Evolutionary conservation across 1,140 invertebrate genomes (phyloP), one percentile per base, ranked within the genome.

Genomic region (Aphis gossypii): DNA sequence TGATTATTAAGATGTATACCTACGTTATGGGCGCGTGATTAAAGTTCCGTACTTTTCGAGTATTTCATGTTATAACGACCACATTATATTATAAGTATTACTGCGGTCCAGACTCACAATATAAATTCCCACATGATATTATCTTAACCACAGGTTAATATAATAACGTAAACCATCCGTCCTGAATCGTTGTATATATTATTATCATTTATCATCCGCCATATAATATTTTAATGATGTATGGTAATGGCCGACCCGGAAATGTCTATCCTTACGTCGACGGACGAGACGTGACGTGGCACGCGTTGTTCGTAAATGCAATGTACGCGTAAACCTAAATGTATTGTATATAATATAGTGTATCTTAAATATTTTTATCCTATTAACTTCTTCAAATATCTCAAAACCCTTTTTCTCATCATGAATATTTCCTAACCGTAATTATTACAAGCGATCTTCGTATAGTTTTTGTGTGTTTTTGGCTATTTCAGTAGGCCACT

Each of bases 171-270:
- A 68, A 68, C 60, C 60, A 68, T 68, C 30, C 60, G 11, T n/a
- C 60, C 60, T 68, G n/a, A 68, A n/a, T 68, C 14, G 60, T n/a
- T 68, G 60, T 68, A 68, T 30, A 68, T 68, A 68, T 68, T 68
- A n/a, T 68, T 68, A 68, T 68, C 11, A 68, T 68, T 68, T 68
- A 68, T 68, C 60, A 68, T 68, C 60, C n/a, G 18, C 60, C 60
- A 68, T 68, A 68, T 68, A 68, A 68, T 68, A 68, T n/a, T 68
- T n/a, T 68, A 68, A 68, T 68, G 60, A 68, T 18, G 60, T 68
- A 68, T 68, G 60, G 14, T n/a, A 68, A 68, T 68, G 60, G 60
- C 60, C 60, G 60, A 68, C 60, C 30, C 60, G 60, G 60, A 68
- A 68, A 68, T 68, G 60, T 68, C 60, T 68, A 68, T 68, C 60